phyloP scores from a whole-genome alignment of 2,113 vertebrate species.

The Pelmatolapia mariae region DNA sequence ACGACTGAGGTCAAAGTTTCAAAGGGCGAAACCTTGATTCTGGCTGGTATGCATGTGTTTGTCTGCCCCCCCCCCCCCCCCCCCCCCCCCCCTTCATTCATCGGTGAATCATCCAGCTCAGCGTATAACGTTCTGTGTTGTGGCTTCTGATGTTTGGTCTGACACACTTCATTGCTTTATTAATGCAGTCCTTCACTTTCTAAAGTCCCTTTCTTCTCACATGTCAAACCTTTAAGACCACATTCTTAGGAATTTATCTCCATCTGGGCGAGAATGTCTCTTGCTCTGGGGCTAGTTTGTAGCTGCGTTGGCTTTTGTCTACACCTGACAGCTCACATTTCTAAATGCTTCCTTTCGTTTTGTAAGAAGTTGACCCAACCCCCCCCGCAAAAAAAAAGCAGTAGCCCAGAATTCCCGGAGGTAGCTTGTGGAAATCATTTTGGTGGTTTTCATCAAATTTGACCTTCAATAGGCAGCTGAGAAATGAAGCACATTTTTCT shows the following conservation, averaged over 20 bases:
- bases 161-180: conserved; percentile 31
- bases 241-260: neutral
- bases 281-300: neutral
- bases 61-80: neutral
- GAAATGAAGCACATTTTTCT: neutral
- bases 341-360: conserved; percentile 22
- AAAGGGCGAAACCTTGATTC: conserved; percentile 8
- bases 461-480: neutral
- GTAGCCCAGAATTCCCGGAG: neutral
- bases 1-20: conserved; percentile 13
- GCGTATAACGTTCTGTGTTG: neutral
- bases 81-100: neutral
- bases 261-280: neutral
- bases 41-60: conserved; percentile 26
- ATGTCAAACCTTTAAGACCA: neutral
- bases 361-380: neutral
- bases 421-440: neutral
- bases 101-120: conserved; percentile 19
- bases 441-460: neutral
- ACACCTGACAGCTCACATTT: neutral
- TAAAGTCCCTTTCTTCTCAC: conserved; percentile 7
- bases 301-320: neutral
- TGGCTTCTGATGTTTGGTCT: conserved; percentile 2
- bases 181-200: conserved; percentile 33
- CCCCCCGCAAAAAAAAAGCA: neutral